Evolutionary conservation across 2,113 vertebrate genomes (phyloP).

Genomic region (Cololabis saira): DNA sequence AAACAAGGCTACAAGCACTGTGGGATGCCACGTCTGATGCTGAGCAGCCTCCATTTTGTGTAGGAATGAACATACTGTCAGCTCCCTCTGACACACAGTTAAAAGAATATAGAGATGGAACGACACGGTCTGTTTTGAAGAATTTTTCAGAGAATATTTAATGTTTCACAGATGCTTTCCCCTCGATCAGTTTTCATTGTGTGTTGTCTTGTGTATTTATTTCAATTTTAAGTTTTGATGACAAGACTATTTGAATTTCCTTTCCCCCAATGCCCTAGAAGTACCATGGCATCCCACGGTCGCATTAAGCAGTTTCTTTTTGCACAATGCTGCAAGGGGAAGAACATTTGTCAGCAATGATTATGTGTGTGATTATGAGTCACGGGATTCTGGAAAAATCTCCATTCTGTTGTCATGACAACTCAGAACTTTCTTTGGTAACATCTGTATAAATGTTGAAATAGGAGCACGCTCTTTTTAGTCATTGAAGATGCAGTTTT

Average conservation of each 20-base stretch:
- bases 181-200: neutral
- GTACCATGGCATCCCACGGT: neutral
- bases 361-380: slow-evolving; percentile 12
- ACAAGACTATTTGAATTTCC: neutral
- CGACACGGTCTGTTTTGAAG: neutral
- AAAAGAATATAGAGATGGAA: too few relatives aligned
- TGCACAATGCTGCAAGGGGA: neutral
- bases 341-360: slow-evolving; percentile 10
- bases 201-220: neutral
- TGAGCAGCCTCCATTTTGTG: slow-evolving; percentile 75
- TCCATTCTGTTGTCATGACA: slow-evolving; percentile 6
- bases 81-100: slow-evolving; percentile 15
- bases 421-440: neutral
- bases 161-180: too few relatives aligned
- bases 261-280: too few relatives aligned
- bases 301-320: neutral
- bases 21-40: slow-evolving; percentile 48
- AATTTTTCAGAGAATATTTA: neutral
- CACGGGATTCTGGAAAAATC: slow-evolving; percentile 1
- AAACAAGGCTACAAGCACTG: slow-evolving; percentile 56
- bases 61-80: slow-evolving; percentile 47
- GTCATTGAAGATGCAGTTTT: neutral
- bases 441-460: neutral
- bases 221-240: neutral
- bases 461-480: neutral